Evolutionary conservation across 2,113 vertebrate species (phyloP).

Genomic region (Phodopus roborovskii): DNA sequence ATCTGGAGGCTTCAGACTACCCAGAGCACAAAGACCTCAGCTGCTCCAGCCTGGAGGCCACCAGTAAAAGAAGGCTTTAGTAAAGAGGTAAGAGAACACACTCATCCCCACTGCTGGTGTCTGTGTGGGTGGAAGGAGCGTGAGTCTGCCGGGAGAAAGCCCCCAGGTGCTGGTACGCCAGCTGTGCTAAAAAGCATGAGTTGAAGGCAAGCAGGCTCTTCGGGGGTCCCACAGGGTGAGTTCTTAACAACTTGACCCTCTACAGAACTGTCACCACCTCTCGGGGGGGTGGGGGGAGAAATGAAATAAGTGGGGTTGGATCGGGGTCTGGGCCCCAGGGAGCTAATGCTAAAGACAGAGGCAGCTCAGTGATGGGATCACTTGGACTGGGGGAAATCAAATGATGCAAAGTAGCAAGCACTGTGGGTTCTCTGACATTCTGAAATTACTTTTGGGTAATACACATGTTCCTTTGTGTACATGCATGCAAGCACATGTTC

Average conservation of each 20-base stretch:
- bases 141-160: neutral
- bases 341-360: neutral
- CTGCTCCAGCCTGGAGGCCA: neutral
- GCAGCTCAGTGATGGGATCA: neutral
- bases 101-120: neutral
- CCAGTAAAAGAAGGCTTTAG: neutral
- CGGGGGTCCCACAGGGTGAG: neutral
- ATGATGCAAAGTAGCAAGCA: neutral
- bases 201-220: too few species aligned
- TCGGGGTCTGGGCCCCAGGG: too few species aligned
- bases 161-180: too few species aligned
- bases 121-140: neutral
- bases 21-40: neutral
- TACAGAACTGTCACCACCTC: neutral
- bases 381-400: neutral
- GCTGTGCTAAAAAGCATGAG: neutral
- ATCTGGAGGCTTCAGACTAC: neutral
- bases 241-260: neutral
- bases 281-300: too few species aligned
- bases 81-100: neutral
- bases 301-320: neutral
- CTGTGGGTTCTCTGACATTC: neutral
- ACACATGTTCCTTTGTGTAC: neutral
- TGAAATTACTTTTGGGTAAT: too few species aligned
- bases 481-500: neutral